Base-by-base conservation (phyloP, 2,888 invertebrate genomes). In the Rotaria magnacalcarata region DNA sequence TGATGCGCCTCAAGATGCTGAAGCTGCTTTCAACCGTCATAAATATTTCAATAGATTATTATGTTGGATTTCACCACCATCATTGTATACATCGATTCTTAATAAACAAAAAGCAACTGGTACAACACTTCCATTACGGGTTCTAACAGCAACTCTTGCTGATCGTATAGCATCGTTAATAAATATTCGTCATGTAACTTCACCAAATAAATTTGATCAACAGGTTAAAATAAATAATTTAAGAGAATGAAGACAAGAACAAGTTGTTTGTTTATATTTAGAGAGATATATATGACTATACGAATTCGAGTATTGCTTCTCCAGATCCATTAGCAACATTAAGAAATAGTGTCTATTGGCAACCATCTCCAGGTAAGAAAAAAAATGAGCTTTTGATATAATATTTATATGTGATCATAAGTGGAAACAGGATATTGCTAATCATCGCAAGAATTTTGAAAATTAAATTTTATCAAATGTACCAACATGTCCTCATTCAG, bases 341-440 rank as follows among this genome's bases (percentile, higher is more conserved):
- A 47, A 80, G 47, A 80, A 80, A 80, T 80, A 80, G 80, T 80
- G 80, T 80, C 10, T 47, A 80, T 47, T 80, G 80, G 80, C 47
- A 47, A 47, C 47, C 80, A 47, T 80, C 80, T 14, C 80, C 80
- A 24, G 80, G 80, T 80, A 27, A 27, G 4, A 0, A 67, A 67
- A 27, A 67, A 27, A 27, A 52, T 14, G 16, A 16, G 16, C 52
- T 8, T 4, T 16, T 52, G 11, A 4, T 52, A 52, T 3, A 52
- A 52, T 52, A 4, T 16, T 52, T 27, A 2, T 27, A 27, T 67
- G n/a, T 24, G 24, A 27, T 50, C 50, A 50, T 11, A 50, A 11
- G 50, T 50, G 50, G 4, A 50, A 4, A 50, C 5, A 8, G 8
- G 50, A 50, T 50, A 50, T 50, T 50, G 50, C 14, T 50, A 1